A percentile compares a stretch with the other conserved stretches of the same genome.
phyloP scores from a whole-genome alignment of 1,140 invertebrate genomes.

The Archegozetes longisetosus region DNA sequence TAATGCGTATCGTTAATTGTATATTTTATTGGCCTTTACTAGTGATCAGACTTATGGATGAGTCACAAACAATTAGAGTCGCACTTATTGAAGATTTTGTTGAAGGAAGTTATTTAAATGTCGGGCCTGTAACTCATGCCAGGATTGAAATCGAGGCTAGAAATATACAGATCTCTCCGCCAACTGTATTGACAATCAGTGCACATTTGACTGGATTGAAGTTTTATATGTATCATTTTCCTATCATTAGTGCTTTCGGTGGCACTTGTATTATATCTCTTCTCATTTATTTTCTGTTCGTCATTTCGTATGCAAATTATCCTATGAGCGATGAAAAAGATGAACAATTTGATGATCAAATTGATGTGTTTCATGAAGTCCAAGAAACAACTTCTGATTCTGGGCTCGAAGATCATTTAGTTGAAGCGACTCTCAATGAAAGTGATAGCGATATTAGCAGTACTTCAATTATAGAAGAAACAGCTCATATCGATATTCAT shows the following conservation, averaged over 20 bases:
- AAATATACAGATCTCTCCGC: neutral
- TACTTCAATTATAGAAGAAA: too few relatives aligned
- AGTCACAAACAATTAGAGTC: constrained; percentile 5
- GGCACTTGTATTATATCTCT: too few relatives aligned
- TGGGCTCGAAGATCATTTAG: too few relatives aligned
- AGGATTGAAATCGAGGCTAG: constrained; percentile 6
- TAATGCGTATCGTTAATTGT: neutral
- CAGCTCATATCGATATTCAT: too few relatives aligned
- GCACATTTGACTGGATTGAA: neutral
- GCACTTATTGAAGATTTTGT: neutral
- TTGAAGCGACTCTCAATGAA: too few relatives aligned
- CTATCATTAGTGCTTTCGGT: constrained; percentile 4
- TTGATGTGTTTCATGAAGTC: too few relatives aligned
- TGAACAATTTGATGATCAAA: too few relatives aligned
- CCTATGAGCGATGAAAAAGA: too few relatives aligned
- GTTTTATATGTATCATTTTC: constrained; percentile 7
- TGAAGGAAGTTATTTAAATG: neutral
- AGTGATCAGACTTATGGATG: neutral
- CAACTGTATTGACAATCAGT: neutral
- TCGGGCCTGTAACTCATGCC: neutral
- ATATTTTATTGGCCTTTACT: constrained; percentile 10
- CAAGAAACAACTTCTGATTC: too few relatives aligned
- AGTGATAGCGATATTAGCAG: too few relatives aligned
- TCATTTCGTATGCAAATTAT: too few relatives aligned
- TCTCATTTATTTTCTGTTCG: too few relatives aligned